Base-by-base conservation (phyloP, 2,888 invertebrate genomes). In the Heliconius cydno region DNA sequence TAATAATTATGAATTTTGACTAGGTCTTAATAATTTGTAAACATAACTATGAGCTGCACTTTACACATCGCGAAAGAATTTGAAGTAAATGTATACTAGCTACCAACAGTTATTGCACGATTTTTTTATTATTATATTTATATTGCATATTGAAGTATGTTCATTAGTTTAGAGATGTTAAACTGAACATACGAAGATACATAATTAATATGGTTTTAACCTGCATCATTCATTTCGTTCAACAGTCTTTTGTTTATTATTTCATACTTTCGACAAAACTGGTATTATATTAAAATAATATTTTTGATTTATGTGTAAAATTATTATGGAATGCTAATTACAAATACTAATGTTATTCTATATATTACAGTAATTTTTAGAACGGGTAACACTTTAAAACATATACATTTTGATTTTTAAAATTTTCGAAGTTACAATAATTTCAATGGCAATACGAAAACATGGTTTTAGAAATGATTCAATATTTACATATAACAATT, bases 71-170 rank as follows among this genome's bases (percentile, higher is more conserved):
- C 60, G 19, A 73, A 73, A 34, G 34, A 25, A 60, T 38, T 38
- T 30, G 34, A 28, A 57, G 30, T 71, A 30, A 57, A 19, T 28
- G 19, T 28, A 52, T 52, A 60, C 34, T n/a, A 73, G 60, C 73
- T 60, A 73, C 30, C 72, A 57, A 60, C n/a, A n/a, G 13, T 73
- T 73, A 73, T 73, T 73, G 72, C 72, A 73, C 72, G 34, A 34
- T 30, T 12, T 57, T n/a, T 30, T 71, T 4, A 28, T 30, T 28
- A 30, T 72, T 57, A 72, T 72, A 52, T 52, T 72, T 72, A 22
- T 30, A 72, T 57, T 30, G 30, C 52, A 57, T 70, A 41, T n/a
- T 13, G 19, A n/a, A 68, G 25, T 41, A 41, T 41, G 22, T 68
- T n/a, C n/a, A n/a, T 15, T 15, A 41, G 22, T 41, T 41, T 70